Conservation (phyloP, 2,113 vertebrate species). For the Periophthalmus modestus region DNA sequence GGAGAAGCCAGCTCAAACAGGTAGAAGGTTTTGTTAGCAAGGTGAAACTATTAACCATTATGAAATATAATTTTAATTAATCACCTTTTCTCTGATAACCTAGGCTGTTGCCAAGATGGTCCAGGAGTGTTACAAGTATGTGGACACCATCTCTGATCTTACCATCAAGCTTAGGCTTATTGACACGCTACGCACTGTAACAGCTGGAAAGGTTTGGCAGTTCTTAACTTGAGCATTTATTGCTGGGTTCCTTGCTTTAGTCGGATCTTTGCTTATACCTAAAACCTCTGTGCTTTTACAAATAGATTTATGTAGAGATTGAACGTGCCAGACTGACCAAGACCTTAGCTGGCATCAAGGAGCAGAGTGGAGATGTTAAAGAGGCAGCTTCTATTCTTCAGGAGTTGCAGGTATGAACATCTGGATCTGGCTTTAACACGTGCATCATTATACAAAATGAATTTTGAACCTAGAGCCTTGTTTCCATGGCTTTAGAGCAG, state of each 20-base stretch:
- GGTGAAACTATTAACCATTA: background rate
- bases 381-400: constrained; percentile 95
- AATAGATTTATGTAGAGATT: constrained; percentile 98
- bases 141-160: constrained; percentile 88
- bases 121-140: constrained; percentile 95
- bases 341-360: constrained; percentile 92
- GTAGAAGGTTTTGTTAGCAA: constrained; percentile 58
- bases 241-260: background rate
- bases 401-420: constrained; percentile 87
- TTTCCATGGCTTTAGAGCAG: no score
- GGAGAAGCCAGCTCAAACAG: constrained; percentile 97
- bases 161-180: constrained; percentile 93
- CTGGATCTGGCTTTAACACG: background rate
- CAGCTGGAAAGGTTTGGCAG: constrained; percentile 91
- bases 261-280: background rate
- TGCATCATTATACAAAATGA: background rate
- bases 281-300: constrained; percentile 1
- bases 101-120: constrained; percentile 99
- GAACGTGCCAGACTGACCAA: constrained; percentile 95
- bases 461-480: background rate
- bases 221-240: background rate
- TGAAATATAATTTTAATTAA: background rate
- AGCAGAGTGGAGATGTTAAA: constrained; percentile 91
- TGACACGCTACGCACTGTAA: constrained; percentile 94
- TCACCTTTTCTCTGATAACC: background rate